Percentiles rank a stretch among this genome's conserved stretches.
Evolutionary conservation across 2,888 invertebrate genomes (phyloP).

Genomic region (Yponomeuta malinellus): DNA sequence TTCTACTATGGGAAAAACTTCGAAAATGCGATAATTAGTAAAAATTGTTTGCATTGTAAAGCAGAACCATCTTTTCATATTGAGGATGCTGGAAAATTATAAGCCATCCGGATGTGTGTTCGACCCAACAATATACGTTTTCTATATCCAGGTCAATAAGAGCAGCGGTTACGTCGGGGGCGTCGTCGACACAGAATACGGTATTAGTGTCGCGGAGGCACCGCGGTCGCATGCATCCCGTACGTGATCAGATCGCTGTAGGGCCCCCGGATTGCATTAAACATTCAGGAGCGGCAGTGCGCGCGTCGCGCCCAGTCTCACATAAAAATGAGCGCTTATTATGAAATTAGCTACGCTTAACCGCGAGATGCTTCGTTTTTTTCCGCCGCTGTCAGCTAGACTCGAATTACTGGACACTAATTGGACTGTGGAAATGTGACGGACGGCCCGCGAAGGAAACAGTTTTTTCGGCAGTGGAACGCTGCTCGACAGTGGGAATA

Average conservation of each 20-base stretch:
- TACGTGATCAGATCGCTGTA: conserved; percentile 47
- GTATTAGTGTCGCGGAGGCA: conserved; percentile 51
- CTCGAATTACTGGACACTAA: conserved; percentile 72
- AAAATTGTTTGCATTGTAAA: no score
- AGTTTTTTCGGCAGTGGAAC: conserved; percentile 16
- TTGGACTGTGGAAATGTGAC: conserved; percentile 72
- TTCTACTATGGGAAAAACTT: no score
- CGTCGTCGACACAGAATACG: conserved; percentile 58
- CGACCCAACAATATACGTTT: conserved; percentile 20
- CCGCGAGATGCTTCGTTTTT: conserved; percentile 54
- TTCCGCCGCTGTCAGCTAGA: conserved; percentile 61
- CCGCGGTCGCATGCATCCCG: conserved; percentile 28
- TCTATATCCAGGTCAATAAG: conserved; percentile 41
- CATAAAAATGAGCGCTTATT: conserved; percentile 74
- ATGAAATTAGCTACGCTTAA: conserved; percentile 69
- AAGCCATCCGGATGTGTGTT: neutral
- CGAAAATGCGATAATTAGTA: no score
- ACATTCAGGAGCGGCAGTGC: conserved; percentile 58
- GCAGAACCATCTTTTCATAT: no score
- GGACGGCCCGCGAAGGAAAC: conserved; percentile 55
- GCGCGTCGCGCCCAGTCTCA: conserved; percentile 36
- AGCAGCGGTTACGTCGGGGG: conserved; percentile 47
- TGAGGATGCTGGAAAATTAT: neutral
- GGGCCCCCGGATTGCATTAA: conserved; percentile 55
- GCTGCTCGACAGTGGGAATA: conserved; percentile 5